A percentile compares a stretch with the other conserved stretches of the same genome.
These are phyloP conservation scores for Pelobates cultripes DNA, from an alignment of 2,797 vertebrate genomes.

Conservation along the genomic window DNA sequence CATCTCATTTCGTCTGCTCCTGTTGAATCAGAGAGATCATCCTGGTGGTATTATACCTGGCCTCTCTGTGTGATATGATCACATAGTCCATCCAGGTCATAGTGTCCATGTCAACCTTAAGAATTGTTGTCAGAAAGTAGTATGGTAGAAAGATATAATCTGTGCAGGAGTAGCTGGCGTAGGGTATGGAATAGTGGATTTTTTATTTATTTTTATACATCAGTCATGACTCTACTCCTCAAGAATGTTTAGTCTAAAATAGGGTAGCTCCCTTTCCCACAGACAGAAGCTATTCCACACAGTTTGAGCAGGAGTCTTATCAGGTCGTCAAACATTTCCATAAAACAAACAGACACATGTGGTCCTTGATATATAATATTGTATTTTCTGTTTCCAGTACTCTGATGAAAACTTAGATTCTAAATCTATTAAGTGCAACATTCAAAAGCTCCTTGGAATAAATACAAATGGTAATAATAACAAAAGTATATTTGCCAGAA, in stretches of 20 bases:
- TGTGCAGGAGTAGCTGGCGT: too few relatives aligned
- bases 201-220: slow-evolving; percentile 11
- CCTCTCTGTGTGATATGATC: too few relatives aligned
- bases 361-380: slow-evolving; percentile 31
- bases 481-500: background rate
- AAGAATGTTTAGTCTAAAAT: slow-evolving; percentile 31
- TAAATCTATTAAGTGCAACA: background rate
- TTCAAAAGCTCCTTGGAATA: background rate
- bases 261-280: slow-evolving; percentile 25
- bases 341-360: slow-evolving; percentile 20
- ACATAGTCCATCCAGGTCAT: too few relatives aligned
- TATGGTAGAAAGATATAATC: too few relatives aligned
- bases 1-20: too few relatives aligned
- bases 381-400: slow-evolving; percentile 21
- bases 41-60: too few relatives aligned
- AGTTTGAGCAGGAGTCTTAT: background rate
- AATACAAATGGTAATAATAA: slow-evolving; percentile 16
- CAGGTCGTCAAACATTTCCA: slow-evolving; percentile 12
- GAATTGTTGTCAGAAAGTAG: too few relatives aligned
- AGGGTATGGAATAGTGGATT: background rate
- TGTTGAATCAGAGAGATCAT: too few relatives aligned
- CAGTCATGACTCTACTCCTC: slow-evolving; percentile 23
- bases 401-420: slow-evolving; percentile 28
- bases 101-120: too few relatives aligned
- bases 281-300: background rate